A percentile compares a stretch with the other conserved stretches of the same genome.
Conservation (phyloP, 2,797 vertebrate genomes). For the Mastacembelus armatus region DNA sequence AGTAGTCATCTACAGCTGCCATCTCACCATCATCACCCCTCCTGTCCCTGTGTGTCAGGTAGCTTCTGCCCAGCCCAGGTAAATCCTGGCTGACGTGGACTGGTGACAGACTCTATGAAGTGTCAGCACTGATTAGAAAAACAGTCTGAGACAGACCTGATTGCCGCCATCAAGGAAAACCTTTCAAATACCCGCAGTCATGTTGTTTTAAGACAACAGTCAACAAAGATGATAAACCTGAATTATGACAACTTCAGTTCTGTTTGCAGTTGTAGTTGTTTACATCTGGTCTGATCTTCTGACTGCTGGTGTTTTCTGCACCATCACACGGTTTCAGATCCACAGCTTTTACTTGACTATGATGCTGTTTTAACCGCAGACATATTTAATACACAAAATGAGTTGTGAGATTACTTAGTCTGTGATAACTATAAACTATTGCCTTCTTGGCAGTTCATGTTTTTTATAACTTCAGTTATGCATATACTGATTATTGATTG, state of each 20-base stretch:
- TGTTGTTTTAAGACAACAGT: constrained; percentile 1
- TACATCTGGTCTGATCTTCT: neutral
- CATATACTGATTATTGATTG: too few relatives aligned
- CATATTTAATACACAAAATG: too few relatives aligned
- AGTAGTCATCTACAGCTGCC: constrained; percentile 1
- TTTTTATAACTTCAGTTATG: too few relatives aligned
- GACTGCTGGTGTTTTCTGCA: neutral
- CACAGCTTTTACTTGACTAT: neutral
- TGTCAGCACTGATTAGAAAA: constrained; percentile 27
- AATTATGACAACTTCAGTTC: neutral
- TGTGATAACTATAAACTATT: neutral
- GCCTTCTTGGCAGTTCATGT: too few relatives aligned
- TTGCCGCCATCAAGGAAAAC: neutral
- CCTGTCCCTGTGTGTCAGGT: constrained; percentile 34
- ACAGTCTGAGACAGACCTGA: neutral
- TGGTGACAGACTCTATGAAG: constrained; percentile 9
- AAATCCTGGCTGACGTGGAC: constrained; percentile 21
- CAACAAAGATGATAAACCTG: neutral
- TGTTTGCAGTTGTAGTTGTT: neutral
- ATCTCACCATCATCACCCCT: constrained; percentile 3
- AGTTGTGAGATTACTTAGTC: too few relatives aligned
- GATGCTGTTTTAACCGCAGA: too few relatives aligned
- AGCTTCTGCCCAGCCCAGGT: constrained; percentile 48
- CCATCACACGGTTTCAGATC: neutral
- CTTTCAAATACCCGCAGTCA: neutral